phyloP scores from a whole-genome alignment of 2,113 vertebrate species.

The Lanius ludovicianus region DNA sequence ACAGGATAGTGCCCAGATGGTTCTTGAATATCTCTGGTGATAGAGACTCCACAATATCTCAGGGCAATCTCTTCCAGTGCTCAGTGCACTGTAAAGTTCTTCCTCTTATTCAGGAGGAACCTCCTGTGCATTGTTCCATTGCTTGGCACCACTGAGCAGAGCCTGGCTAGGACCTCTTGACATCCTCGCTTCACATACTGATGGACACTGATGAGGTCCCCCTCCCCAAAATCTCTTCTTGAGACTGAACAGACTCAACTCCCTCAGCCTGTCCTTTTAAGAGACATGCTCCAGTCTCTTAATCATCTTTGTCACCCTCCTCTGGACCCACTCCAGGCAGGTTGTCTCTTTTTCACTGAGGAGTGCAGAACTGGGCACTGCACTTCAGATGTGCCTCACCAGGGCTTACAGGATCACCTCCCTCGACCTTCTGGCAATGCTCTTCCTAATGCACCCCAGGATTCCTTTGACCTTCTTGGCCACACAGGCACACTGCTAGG shows the following conservation, averaged over 20 bases:
- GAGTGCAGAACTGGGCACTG: neutral
- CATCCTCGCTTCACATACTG: neutral
- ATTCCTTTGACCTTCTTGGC: neutral
- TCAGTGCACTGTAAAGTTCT: neutral
- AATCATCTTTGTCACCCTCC: neutral
- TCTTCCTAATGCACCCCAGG: neutral
- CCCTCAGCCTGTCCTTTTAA: neutral
- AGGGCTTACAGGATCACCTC: neutral
- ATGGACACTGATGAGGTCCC: neutral
- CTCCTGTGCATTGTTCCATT: neutral
- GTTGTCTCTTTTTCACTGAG: neutral
- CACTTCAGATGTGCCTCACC: neutral
- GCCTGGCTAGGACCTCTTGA: neutral
- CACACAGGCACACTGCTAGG: no score
- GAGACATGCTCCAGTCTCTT: neutral
- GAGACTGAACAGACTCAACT: neutral
- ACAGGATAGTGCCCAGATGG: neutral
- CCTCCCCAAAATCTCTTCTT: no score
- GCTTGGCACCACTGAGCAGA: neutral
- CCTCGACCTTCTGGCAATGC: fast-evolving
- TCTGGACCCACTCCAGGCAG: neutral
- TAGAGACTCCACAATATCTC: neutral
- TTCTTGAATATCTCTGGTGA: neutral
- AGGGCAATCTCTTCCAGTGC: neutral
- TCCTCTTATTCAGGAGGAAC: neutral